Base-by-base conservation (phyloP, 2,888 invertebrate genomes). In the Amblyjoppa proteus region DNA sequence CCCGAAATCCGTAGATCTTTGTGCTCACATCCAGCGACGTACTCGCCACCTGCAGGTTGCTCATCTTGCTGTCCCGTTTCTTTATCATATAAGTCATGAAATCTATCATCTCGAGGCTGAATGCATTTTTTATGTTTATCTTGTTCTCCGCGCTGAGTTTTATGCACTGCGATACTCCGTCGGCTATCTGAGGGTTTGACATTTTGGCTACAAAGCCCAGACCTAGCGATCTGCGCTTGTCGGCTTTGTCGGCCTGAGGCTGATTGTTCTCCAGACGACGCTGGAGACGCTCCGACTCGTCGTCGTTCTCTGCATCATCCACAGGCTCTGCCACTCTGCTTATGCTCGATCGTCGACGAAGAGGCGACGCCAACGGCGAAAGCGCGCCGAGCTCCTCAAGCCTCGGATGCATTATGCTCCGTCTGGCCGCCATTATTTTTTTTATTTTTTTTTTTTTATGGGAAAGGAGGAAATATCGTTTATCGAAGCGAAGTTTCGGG, bases 91-190 rank as follows among this genome's bases (percentile, higher is more conserved):
- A 96, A 0, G 96, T 95, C 95, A 98, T 96, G 89, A 97, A 97
- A 92, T 99, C 98, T 90, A 98, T 98, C 69, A 98, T 95, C 87
- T 97, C 97, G 1, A 98, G 94, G 87, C 96, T 97, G 96, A 98
- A 99, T 0, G 98, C 98, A 95, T 98, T 98, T 92, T 98, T 98
- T 71, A 96, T 95, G 90, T 96, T 98, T 89, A 99, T 97, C 96
- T 98, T 98, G 76, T 93, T 93, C 81, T 93, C 92, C 0, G 91
- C 83, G 45, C 85, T 90, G 2, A 93, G 86, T 74, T 93, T 91
- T 51, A 93, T 91, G 58, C 93, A 93, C 20, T 92, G 88, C 1
- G 89, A 85, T n/a, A 93, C 90, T 13, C 90, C 90, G 66, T 92
- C 91, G 0, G 82, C 81, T 49, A 94, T 89, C 79, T 93, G 91